Conservation (phyloP, 2,797 vertebrate genomes). For the Tachyglossus aculeatus region DNA sequence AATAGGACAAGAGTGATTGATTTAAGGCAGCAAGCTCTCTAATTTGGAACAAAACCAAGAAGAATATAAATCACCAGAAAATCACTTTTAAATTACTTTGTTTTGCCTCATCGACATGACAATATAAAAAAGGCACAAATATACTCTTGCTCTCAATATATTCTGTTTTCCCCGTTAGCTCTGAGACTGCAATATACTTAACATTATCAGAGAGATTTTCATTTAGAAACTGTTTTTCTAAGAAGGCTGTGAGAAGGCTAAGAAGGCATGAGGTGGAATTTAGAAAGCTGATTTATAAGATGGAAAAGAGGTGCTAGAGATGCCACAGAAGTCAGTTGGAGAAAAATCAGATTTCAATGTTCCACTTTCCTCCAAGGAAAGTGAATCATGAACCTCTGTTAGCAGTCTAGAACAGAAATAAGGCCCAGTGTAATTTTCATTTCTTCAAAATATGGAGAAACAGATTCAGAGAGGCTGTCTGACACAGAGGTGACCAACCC, state of each 20-base stretch:
- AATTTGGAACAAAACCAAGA: background rate
- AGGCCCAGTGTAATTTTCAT: background rate
- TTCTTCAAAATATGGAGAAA: no score
- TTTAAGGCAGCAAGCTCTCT: background rate
- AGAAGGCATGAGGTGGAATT: background rate
- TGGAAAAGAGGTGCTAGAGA: background rate
- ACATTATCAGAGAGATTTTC: background rate
- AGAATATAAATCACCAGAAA: background rate
- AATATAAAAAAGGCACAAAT: background rate
- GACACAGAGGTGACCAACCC: no score
- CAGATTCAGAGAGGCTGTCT: no score
- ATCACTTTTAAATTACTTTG: background rate
- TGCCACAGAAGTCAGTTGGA: background rate
- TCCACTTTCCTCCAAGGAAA: background rate
- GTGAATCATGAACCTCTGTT: background rate
- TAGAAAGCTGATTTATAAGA: background rate
- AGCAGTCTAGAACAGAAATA: background rate
- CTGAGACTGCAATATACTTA: background rate
- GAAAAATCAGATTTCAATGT: background rate
- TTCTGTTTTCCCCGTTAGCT: background rate
- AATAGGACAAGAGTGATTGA: background rate
- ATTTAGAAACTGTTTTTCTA: no score
- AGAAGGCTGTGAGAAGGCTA: background rate
- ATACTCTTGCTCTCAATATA: background rate
- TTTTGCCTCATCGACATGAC: background rate